Conservation (phyloP, 1,140 invertebrate species). For the Elymnias hypermnestra region DNA sequence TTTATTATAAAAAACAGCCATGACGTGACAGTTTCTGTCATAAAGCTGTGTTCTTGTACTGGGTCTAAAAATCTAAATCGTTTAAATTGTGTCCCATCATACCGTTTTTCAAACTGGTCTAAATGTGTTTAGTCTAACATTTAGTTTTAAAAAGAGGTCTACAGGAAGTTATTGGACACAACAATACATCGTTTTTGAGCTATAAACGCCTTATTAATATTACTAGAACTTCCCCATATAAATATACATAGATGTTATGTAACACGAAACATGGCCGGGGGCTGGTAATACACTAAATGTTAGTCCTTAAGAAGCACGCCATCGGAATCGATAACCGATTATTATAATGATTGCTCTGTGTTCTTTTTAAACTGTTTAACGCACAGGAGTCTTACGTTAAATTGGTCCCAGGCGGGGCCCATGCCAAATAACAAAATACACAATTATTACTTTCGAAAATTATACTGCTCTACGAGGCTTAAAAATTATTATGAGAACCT, state of each 20-base stretch:
- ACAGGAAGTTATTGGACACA: neutral
- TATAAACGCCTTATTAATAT: neutral
- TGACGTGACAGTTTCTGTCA: too few relatives aligned
- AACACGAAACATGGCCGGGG: constrained; percentile 35
- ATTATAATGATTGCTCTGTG: constrained; percentile 74
- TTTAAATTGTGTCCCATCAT: too few relatives aligned
- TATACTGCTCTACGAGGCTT: neutral
- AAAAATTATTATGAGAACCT: constrained; percentile 1
- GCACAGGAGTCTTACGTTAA: constrained; percentile 46
- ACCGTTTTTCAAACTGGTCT: too few relatives aligned
- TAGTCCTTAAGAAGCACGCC: constrained; percentile 62
- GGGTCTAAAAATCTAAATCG: too few relatives aligned
- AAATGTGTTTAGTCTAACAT: too few relatives aligned
- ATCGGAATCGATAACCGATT: constrained; percentile 69
- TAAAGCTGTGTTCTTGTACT: too few relatives aligned
- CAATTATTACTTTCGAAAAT: neutral
- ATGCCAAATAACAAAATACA: neutral
- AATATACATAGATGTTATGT: constrained; percentile 55
- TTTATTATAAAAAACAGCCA: too few relatives aligned
- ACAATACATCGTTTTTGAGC: neutral
- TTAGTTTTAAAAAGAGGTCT: too few relatives aligned
- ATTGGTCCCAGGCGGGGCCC: neutral
- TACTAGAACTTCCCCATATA: too few relatives aligned
- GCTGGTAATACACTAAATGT: constrained; percentile 49
- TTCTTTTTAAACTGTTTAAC: constrained; percentile 51